phyloP scores from a whole-genome alignment of 2,113 vertebrate genomes.

The Coptodon rendalli region DNA sequence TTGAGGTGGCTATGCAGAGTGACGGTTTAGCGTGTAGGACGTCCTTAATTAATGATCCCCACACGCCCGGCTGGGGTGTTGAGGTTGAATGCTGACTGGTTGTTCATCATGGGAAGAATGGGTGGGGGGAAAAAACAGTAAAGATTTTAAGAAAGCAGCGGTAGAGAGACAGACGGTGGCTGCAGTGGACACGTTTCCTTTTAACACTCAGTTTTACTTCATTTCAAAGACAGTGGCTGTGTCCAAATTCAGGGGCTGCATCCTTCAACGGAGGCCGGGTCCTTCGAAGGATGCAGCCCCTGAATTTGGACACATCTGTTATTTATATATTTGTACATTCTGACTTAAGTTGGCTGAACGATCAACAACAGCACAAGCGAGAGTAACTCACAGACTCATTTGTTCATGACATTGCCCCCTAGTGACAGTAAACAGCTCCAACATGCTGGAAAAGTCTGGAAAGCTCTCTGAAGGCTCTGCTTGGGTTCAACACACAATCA shows the following conservation, averaged over 20 bases:
- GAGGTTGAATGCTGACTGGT: background rate
- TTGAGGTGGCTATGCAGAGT: background rate
- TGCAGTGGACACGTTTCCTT: background rate
- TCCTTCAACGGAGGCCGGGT: background rate
- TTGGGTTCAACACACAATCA: background rate
- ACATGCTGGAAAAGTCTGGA: background rate
- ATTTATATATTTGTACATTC: background rate
- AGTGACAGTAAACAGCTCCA: background rate
- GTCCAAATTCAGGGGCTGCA: background rate
- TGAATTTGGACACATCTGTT: accelerated
- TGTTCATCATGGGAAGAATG: background rate
- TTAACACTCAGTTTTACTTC: background rate
- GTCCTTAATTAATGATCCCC: background rate
- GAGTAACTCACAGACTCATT: background rate
- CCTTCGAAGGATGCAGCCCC: background rate
- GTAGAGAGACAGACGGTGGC: accelerated
- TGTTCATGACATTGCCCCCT: background rate
- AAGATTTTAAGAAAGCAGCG: background rate
- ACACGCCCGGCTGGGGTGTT: accelerated
- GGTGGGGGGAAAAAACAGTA: accelerated
- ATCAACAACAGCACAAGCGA: background rate
- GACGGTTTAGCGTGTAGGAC: background rate
- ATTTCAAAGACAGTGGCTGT: background rate
- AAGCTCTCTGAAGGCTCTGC: background rate
- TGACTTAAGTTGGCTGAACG: accelerated